phyloP scores from a whole-genome alignment of 1,140 invertebrate species.

The Drosophila novamexicana region DNA sequence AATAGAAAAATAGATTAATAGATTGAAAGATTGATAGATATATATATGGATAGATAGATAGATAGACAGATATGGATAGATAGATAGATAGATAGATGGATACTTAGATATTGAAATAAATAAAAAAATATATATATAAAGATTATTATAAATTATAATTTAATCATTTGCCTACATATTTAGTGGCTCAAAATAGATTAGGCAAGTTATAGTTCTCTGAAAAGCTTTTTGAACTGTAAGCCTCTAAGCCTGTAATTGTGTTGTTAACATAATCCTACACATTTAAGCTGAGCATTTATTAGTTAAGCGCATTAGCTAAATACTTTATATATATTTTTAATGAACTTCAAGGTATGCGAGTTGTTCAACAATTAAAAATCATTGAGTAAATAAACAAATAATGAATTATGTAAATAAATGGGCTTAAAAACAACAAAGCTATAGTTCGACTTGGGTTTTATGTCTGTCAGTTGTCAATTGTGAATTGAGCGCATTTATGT shows the following conservation, averaged over 20 bases:
- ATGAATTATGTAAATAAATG: conserved; percentile 4
- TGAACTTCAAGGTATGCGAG: conserved; percentile 1
- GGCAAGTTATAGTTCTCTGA: too few species aligned
- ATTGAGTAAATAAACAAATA: neutral
- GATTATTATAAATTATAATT: too few species aligned
- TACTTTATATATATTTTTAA: neutral
- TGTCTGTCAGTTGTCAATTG: conserved; percentile 8
- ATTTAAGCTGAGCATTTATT: neutral
- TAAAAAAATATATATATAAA: too few species aligned
- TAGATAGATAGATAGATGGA: too few species aligned
- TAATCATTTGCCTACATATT: too few species aligned
- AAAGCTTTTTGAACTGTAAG: too few species aligned
- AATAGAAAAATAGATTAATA: too few species aligned
- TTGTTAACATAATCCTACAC: neutral
- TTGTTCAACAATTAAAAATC: neutral
- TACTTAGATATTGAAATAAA: too few species aligned
- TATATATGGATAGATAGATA: too few species aligned
- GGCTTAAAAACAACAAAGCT: neutral
- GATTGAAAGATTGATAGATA: too few species aligned
- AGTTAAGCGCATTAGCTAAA: conserved; percentile 1
- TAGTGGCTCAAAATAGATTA: too few species aligned
- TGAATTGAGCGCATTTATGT: neutral
- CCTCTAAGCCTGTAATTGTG: neutral
- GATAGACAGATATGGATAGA: too few species aligned
- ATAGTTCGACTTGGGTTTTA: neutral